A percentile compares a stretch with the other conserved stretches of the same genome.
Evolutionary conservation across 2,113 vertebrate genomes (phyloP).

Genomic region (Papio anubis): DNA sequence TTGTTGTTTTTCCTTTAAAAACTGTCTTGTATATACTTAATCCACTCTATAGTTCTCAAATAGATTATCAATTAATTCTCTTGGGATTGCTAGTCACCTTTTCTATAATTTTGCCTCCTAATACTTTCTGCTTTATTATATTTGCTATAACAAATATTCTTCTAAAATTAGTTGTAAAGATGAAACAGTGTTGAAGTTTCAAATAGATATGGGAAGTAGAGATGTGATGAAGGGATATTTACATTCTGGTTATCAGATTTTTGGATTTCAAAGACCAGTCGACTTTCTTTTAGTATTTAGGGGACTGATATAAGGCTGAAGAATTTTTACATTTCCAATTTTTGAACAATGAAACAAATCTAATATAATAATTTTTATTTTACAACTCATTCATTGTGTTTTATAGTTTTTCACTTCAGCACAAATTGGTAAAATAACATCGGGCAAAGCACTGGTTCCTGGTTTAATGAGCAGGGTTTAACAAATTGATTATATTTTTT

Average conservation of each 20-base stretch:
- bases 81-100: neutral
- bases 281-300: slow-evolving; percentile 32
- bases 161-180: slow-evolving; percentile 21
- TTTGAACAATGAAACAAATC: slow-evolving; percentile 18
- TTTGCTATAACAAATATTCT: neutral
- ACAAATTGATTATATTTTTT: neutral
- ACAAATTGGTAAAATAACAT: neutral
- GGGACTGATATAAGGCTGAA: neutral
- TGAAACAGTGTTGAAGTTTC: slow-evolving; percentile 33
- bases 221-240: neutral
- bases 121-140: neutral
- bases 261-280: slow-evolving; percentile 21
- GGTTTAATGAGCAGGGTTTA: slow-evolving; percentile 22
- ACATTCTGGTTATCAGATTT: neutral
- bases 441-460: neutral
- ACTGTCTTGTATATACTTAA: slow-evolving; percentile 18
- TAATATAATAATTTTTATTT: slow-evolving; percentile 1
- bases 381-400: neutral
- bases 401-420: neutral
- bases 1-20: neutral
- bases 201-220: neutral
- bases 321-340: slow-evolving; percentile 42
- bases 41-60: neutral
- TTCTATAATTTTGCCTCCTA: slow-evolving; percentile 25
- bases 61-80: neutral